Percentiles rank a stretch among this genome's conserved stretches.
phyloP scores from a whole-genome alignment of 2,113 vertebrate genomes.

The Neogale vison region DNA sequence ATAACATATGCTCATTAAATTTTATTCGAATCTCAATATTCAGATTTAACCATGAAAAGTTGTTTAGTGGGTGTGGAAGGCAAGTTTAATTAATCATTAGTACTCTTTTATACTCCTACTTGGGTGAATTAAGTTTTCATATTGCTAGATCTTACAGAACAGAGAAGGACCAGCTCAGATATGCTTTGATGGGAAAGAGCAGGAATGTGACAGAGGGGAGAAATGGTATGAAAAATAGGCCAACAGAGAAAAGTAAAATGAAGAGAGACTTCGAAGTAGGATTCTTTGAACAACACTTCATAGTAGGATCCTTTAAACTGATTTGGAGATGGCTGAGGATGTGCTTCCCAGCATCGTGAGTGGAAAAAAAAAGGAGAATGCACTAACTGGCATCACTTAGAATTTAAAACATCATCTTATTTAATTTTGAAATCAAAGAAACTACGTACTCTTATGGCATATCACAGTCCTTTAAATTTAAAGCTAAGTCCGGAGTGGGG shows the following conservation, averaged over 20 bases:
- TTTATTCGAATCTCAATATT: slow-evolving; percentile 18
- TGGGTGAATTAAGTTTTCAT: background rate
- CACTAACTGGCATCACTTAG: background rate
- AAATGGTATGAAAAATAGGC: background rate
- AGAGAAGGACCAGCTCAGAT: background rate
- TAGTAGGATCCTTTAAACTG: background rate
- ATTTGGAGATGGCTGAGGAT: background rate
- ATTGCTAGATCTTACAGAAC: background rate
- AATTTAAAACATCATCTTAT: background rate
- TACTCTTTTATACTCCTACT: background rate
- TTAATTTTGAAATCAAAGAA: slow-evolving; percentile 23
- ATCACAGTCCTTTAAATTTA: background rate
- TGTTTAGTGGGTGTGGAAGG: background rate
- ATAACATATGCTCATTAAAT: background rate
- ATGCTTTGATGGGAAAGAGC: background rate
- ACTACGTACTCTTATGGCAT: background rate
- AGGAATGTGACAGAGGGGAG: background rate
- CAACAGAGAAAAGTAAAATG: background rate
- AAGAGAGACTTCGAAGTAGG: background rate
- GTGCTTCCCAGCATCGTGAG: background rate
- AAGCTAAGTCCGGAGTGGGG: background rate
- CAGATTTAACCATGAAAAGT: background rate
- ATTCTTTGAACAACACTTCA: background rate
- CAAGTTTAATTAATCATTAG: background rate
- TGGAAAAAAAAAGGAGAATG: background rate